These are phyloP conservation scores for Allophyes oxyacanthae DNA, from an alignment of 2,888 invertebrate genomes.

Conservation along the genomic window DNA sequence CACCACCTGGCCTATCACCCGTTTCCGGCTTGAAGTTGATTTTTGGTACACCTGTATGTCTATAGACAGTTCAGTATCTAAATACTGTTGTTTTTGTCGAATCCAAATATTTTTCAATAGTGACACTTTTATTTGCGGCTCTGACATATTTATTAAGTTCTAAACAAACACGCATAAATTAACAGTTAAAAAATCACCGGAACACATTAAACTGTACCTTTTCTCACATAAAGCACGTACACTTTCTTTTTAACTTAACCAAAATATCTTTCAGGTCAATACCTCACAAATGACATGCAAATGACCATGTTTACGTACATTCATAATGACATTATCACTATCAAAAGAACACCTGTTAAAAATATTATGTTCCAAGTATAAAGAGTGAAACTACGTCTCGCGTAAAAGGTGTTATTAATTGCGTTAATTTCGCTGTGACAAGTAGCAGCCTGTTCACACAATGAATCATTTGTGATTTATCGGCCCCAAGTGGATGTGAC, in stretches of 20 bases:
- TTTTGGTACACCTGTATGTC: too few relatives aligned
- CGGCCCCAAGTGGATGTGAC: slow-evolving; percentile 48
- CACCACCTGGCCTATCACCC: too few relatives aligned
- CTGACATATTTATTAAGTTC: slow-evolving; percentile 37
- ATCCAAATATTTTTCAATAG: slow-evolving; percentile 10
- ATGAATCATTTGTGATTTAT: slow-evolving; percentile 61
- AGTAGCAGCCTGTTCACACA: slow-evolving; percentile 48
- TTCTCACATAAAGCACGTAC: slow-evolving; percentile 46
- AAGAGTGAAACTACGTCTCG: slow-evolving; percentile 41
- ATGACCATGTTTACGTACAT: slow-evolving; percentile 50
- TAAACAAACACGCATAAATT: slow-evolving; percentile 39
- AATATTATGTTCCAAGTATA: slow-evolving; percentile 31
- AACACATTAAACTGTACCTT: slow-evolving; percentile 37
- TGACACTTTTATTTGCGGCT: slow-evolving; percentile 36
- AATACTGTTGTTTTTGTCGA: too few relatives aligned
- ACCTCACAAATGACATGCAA: slow-evolving; percentile 46
- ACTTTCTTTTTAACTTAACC: slow-evolving; percentile 48
- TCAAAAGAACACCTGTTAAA: slow-evolving; percentile 49
- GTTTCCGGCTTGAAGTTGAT: too few relatives aligned
- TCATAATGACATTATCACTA: slow-evolving; percentile 64
- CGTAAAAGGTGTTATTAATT: slow-evolving; percentile 54
- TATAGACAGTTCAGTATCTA: too few relatives aligned
- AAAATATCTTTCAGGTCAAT: slow-evolving; percentile 42
- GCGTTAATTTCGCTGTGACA: slow-evolving; percentile 39
- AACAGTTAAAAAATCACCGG: slow-evolving; percentile 28